Evolutionary conservation across 2,888 invertebrate genomes (phyloP).

Genomic region (Drosophila yooni): DNA sequence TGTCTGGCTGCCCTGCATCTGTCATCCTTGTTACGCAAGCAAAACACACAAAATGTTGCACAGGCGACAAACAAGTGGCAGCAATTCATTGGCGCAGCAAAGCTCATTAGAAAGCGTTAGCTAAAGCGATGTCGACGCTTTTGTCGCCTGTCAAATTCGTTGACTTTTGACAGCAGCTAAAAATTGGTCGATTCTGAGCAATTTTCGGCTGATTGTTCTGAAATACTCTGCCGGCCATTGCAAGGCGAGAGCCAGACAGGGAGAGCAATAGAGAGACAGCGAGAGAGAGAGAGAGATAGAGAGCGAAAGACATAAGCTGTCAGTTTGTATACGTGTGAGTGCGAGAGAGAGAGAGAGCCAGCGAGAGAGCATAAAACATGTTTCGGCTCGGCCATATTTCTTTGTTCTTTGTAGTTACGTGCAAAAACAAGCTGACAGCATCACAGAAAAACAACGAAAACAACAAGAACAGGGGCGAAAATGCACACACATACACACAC

Average conservation of each 20-base stretch:
- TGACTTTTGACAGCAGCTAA: conserved; percentile 59
- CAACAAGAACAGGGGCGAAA: conserved; percentile 51
- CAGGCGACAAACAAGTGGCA: conserved; percentile 35
- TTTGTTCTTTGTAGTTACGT: conserved; percentile 30
- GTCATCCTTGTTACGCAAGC: conserved; percentile 21
- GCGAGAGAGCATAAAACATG: conserved; percentile 39
- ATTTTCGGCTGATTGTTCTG: conserved; percentile 11
- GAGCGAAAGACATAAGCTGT: background rate
- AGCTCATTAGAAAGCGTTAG: conserved; percentile 33
- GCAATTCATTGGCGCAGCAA: background rate
- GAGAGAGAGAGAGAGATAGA: conserved; percentile 6
- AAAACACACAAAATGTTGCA: background rate
- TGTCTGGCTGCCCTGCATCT: conserved; percentile 15
- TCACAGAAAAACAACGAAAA: conserved; percentile 29
- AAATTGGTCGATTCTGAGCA: conserved; percentile 19
- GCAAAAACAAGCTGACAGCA: conserved; percentile 48
- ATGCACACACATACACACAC: conserved; percentile 37
- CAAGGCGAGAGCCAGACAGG: background rate
- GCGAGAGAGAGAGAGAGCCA: background rate
- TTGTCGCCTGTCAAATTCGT: conserved; percentile 56
- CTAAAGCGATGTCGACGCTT: conserved; percentile 22
- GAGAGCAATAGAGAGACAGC: background rate
- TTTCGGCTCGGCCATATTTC: conserved; percentile 64
- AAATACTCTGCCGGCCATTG: conserved; percentile 19
- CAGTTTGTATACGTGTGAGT: background rate